These are phyloP conservation scores for Aproaerema taeniolella DNA, from an alignment of 2,888 invertebrate species.

Conservation along the genomic window DNA sequence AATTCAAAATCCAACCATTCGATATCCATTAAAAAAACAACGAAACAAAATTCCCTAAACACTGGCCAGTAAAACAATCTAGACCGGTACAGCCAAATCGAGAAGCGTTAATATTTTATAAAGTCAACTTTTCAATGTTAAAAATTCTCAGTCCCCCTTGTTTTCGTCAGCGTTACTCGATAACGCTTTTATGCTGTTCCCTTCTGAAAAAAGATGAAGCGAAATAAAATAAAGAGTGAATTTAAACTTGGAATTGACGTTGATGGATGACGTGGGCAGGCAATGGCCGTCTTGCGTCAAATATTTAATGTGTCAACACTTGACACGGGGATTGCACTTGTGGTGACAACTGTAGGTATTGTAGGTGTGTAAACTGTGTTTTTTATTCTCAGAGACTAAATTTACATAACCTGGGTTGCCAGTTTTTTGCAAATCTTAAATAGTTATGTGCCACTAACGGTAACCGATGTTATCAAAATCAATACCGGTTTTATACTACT, in stretches of 20 bases:
- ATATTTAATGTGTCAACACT: constrained; percentile 58
- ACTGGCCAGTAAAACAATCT: constrained; percentile 10
- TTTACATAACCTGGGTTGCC: no score
- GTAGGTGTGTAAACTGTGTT: neutral
- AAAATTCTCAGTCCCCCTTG: constrained; percentile 46
- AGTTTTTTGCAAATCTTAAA: no score
- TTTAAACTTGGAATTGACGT: constrained; percentile 72
- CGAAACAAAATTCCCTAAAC: no score
- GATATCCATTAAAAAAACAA: no score
- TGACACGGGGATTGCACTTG: neutral
- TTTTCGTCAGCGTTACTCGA: constrained; percentile 60
- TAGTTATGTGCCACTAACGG: no score
- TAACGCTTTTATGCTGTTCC: constrained; percentile 63
- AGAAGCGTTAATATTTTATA: constrained; percentile 51
- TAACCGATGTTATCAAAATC: no score
- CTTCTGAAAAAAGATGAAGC: constrained; percentile 54
- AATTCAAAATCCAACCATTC: no score
- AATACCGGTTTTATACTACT: no score
- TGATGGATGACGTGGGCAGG: constrained; percentile 63
- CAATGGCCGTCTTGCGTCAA: constrained; percentile 61
- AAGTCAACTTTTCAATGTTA: constrained; percentile 61
- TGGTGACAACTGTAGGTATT: neutral
- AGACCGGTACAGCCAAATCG: constrained; percentile 24
- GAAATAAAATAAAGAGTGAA: constrained; percentile 59
- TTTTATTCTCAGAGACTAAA: no score